phyloP scores from a whole-genome alignment of 2,797 vertebrate species.

The Gymnothorax javanicus region DNA sequence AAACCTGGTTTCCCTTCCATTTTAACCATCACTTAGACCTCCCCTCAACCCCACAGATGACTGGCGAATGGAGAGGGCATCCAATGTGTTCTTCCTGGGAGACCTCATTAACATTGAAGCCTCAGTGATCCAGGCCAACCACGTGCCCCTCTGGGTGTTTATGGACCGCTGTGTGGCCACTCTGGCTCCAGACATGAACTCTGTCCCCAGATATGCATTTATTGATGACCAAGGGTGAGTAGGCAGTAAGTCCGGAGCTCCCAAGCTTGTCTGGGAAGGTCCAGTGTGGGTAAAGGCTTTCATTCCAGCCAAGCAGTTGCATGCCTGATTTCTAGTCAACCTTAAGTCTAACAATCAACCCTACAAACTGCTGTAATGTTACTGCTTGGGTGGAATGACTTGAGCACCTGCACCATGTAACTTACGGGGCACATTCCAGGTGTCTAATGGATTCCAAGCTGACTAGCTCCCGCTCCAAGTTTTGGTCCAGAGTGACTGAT shows the following conservation, averaged over 20 bases:
- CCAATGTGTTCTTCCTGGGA: slow-evolving; percentile 29
- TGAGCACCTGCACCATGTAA: slow-evolving; percentile 51
- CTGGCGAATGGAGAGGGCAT: slow-evolving; percentile 25
- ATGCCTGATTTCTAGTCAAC: too few species aligned
- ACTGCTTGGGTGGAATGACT: too few species aligned
- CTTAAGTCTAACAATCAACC: too few species aligned
- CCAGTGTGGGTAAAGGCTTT: slow-evolving; percentile 53
- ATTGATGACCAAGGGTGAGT: slow-evolving; percentile 47
- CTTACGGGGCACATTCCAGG: slow-evolving; percentile 36
- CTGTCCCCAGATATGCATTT: slow-evolving; percentile 38
- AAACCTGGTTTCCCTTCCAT: neutral
- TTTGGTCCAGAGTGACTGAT: slow-evolving; percentile 47
- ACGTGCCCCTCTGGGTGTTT: slow-evolving; percentile 33
- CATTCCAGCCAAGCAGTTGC: slow-evolving; percentile 21
- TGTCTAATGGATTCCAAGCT: slow-evolving; percentile 46
- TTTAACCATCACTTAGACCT: slow-evolving; percentile 55
- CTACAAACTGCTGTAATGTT: too few species aligned
- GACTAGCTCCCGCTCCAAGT: slow-evolving; percentile 49
- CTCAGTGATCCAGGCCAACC: slow-evolving; percentile 22
- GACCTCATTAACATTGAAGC: slow-evolving; percentile 37
- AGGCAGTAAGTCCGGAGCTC: neutral
- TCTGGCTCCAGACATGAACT: slow-evolving; percentile 54
- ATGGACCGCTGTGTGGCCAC: slow-evolving; percentile 41
- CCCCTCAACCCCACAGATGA: slow-evolving; percentile 50
- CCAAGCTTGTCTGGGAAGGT: neutral